Conservation (phyloP, 2,888 invertebrate genomes). For the Drosophila buzzatii region DNA sequence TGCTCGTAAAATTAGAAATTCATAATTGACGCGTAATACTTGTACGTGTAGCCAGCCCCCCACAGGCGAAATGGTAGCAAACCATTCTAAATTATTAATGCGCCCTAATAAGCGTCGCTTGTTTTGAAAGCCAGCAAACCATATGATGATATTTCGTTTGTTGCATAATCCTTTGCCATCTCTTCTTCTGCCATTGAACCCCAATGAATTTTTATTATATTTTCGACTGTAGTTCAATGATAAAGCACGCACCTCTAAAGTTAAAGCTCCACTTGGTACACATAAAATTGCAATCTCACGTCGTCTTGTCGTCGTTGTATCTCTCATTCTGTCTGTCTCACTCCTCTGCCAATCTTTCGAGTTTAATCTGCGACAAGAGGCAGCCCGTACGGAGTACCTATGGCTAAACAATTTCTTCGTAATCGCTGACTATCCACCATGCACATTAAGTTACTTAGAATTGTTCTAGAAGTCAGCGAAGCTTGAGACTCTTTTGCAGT, state of each 20-base stretch:
- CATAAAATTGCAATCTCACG: slow-evolving; percentile 78
- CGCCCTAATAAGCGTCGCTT: slow-evolving; percentile 63
- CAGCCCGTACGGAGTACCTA: slow-evolving; percentile 21
- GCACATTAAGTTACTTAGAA: slow-evolving; percentile 19
- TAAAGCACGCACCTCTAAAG: slow-evolving; percentile 17
- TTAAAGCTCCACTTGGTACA: slow-evolving; percentile 55
- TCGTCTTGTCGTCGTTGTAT: slow-evolving; percentile 7
- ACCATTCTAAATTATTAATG: slow-evolving; percentile 74
- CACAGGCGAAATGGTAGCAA: slow-evolving; percentile 59
- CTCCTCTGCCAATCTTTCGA: slow-evolving; percentile 63
- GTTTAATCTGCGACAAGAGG: slow-evolving; percentile 52
- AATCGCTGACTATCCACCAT: slow-evolving; percentile 40
- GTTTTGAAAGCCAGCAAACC: slow-evolving; percentile 50
- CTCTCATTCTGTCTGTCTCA: neutral
- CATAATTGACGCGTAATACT: slow-evolving; percentile 75
- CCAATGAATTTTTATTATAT: slow-evolving; percentile 42
- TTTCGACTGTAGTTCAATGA: slow-evolving; percentile 8
- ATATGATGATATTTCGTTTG: slow-evolving; percentile 72
- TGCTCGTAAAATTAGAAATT: slow-evolving; percentile 69
- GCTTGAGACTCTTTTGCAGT: no score
- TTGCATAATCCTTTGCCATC: slow-evolving; percentile 71
- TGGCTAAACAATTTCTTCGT: slow-evolving; percentile 60
- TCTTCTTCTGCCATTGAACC: slow-evolving; percentile 62
- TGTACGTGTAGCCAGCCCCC: slow-evolving; percentile 36
- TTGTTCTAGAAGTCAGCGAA: neutral